Evolutionary conservation across 1,140 invertebrate species (phyloP), one percentile per base, ranked within the genome.

Genomic region (Drosophila suzukii): DNA sequence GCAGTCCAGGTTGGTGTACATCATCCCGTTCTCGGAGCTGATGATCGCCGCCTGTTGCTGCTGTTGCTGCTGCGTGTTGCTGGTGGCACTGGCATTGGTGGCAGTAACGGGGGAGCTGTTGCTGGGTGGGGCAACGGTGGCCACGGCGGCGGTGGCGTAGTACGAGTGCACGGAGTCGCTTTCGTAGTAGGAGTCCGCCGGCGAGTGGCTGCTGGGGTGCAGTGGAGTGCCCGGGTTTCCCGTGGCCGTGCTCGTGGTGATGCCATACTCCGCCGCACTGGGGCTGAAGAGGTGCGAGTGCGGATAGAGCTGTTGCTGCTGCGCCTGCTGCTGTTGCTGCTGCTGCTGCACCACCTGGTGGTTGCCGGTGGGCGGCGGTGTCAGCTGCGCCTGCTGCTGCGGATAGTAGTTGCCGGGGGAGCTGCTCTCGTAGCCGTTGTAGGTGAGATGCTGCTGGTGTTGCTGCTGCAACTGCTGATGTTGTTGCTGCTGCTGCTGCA

Each of bases 1-100:
- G 77, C 97, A 97, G 93, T 98, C 97, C 80, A 98, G 92, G 92
- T 98, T 98, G 0, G 97, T 98, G 91, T 98, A 98, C 90, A 97
- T 97, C 44, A 98, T 93, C 0, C 97, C 97, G 60, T 96, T 96
- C 76, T 97, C 96, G 0, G 96, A 96, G 77, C 95, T 97, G 51
- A 97, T 97, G 17, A 97, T 97, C 10, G 94, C 93, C 3, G 51
- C 68, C 44, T 82, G 79, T 20, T 79, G 80, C 36, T 81, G 79
- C 34, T 81, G 79, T 15, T 80, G 78, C 12, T 81, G 81, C 11
- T 84, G 72, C 93, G 81, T 59, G 46, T 76, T 90, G 53, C 24
- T 57, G 62, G 15, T 20, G 50, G 15, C 50, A 53, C 6, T 53
- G 8, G 88, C 89, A 65, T 82, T 91, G 15, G 90, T 57, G 3